Evolutionary conservation across 64 coral and sea anemone species (phyloP).

Genomic region (Porites lutea): DNA sequence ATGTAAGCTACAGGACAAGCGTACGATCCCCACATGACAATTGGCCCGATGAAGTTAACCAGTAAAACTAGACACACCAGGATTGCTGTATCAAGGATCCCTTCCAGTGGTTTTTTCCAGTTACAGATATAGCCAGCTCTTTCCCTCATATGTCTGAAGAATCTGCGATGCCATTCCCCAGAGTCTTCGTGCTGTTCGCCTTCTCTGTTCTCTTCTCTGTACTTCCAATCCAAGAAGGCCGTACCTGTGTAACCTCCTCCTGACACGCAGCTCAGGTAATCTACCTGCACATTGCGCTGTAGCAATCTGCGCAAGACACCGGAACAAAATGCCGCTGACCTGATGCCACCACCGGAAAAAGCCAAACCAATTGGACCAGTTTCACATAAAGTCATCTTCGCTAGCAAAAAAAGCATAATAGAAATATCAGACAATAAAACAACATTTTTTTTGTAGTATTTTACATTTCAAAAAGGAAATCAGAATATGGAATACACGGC

Average conservation of each 20-base stretch:
- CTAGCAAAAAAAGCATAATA: too few species aligned
- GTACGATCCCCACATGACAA: constrained; percentile 8
- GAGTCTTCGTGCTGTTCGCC: background rate
- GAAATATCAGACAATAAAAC: too few species aligned
- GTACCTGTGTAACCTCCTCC: constrained; percentile 67
- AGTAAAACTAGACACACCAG: constrained; percentile 32
- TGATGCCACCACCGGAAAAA: constrained; percentile 78
- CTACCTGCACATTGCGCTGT: constrained; percentile 40
- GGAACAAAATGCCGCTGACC: constrained; percentile 83
- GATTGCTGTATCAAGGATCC: constrained; percentile 28
- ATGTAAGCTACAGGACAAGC: constrained; percentile 62
- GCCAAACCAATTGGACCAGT: constrained; percentile 34
- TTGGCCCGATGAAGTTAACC: constrained; percentile 57
- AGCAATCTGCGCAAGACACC: constrained; percentile 73
- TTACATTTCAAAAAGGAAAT: too few species aligned
- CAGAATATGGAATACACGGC: too few species aligned
- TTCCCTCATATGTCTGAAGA: constrained; percentile 72
- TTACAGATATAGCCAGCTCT: constrained; percentile 32
- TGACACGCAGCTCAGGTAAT: constrained; percentile 76
- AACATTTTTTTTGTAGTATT: too few species aligned
- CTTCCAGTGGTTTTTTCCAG: constrained; percentile 49
- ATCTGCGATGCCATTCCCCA: constrained; percentile 58
- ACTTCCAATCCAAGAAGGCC: constrained; percentile 83
- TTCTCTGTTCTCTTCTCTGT: constrained; percentile 35
- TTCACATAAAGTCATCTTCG: constrained; percentile 1